Percentiles rank a stretch among this genome's conserved stretches.
Evolutionary conservation across 2,797 vertebrate species (phyloP).

Genomic region (Coccyzus lansbergi): DNA sequence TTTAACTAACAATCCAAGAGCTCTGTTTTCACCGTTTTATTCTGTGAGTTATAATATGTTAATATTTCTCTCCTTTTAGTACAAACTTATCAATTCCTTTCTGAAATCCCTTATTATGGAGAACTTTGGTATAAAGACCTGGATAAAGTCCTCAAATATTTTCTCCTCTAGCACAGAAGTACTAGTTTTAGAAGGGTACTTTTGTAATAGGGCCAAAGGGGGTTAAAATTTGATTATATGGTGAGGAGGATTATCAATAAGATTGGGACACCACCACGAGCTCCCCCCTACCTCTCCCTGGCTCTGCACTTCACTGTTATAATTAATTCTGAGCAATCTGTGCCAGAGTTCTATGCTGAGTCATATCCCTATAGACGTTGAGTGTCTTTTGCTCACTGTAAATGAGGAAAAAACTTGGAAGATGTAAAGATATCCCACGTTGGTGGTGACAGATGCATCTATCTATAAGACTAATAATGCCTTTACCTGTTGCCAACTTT

Average conservation of each 20-base stretch:
- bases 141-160: conserved; percentile 74
- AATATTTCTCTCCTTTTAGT: conserved; percentile 66
- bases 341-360: conserved; percentile 11
- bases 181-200: neutral
- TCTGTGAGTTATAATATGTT: neutral
- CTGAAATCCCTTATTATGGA: conserved; percentile 83
- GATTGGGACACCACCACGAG: neutral
- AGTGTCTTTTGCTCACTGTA: neutral
- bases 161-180: neutral
- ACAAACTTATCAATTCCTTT: conserved; percentile 86
- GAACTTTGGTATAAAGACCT: conserved; percentile 79
- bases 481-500: neutral
- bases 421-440: neutral
- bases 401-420: neutral
- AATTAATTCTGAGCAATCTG: conserved; percentile 1
- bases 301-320: neutral
- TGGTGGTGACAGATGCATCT: neutral
- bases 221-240: neutral
- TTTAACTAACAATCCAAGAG: neutral
- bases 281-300: too few relatives aligned
- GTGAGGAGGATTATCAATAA: conserved; percentile 11
- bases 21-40: neutral
- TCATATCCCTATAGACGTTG: neutral
- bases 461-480: neutral
- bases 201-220: neutral